Base-by-base conservation (phyloP, 2,113 vertebrate species). In the Caranx ignobilis region DNA sequence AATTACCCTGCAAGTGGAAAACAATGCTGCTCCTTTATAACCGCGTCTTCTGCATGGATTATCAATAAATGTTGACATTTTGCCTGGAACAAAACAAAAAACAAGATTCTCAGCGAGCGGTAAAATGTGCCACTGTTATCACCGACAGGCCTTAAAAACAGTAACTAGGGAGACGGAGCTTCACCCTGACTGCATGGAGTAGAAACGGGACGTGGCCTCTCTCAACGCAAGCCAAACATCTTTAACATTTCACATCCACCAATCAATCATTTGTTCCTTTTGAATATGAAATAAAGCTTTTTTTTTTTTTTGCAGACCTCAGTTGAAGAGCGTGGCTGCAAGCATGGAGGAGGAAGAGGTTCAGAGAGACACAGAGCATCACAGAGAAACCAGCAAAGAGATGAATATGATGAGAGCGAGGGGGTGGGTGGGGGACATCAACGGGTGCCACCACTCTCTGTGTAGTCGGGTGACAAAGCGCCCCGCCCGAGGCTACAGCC, bases 401-500 rank as follows among this genome's bases (percentile, higher is more conserved):
- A 83, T 31, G 79, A 80, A 72, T 65, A 76, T 63, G 76, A 90
- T 68, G 87, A 87, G 81, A 70, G 70, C 0, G 70, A 48, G 55
- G 4, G 55, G 57, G 26, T 26, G 26, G 26, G 26, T 26, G 80
- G 70, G 74, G 65, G 65, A 66, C 62, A 64, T 66, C 85, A 82
- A 75, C 12, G 77, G 79, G 83, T 31, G 56, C 83, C 85, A 15
- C 66, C 75, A 10, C 86, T 84, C 85, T 71, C 87, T 67, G 73
- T 86, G 80, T 73, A 63, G 89, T 60, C 62, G 70, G 77, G 80
- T 84, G 92, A 91, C 89, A 82, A 79, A 84, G 85, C 75, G 48
- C 79, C 71, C 73, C 60, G 87, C 92, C 90, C 11, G 64, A 89
- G 94, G 94, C 88, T 62, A 60, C 83, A 81, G 81, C 81, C 89